Evolutionary conservation across 1,140 invertebrate species (phyloP).

Genomic region (Bombus fervidus): DNA sequence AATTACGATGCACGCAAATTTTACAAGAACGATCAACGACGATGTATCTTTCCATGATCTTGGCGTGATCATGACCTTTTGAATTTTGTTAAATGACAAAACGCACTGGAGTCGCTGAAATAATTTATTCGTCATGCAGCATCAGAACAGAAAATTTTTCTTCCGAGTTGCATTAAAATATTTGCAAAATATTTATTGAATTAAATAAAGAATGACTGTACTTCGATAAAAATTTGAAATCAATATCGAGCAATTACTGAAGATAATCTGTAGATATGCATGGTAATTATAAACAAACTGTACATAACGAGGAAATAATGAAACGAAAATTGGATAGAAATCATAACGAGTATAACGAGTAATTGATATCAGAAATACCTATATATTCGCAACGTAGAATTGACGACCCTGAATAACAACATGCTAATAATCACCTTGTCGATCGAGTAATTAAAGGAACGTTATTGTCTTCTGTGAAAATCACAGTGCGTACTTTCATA

Average conservation of each 20-base stretch:
- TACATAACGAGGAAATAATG: not conserved
- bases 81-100: not conserved
- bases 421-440: constrained; percentile 13
- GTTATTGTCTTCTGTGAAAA: constrained; percentile 14
- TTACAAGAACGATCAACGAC: not conserved
- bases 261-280: not conserved
- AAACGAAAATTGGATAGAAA: not conserved
- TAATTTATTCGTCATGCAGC: not conserved
- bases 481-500: not conserved
- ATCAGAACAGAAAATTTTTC: not conserved
- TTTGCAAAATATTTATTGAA: not conserved
- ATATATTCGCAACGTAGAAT: not conserved
- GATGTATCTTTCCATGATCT: not conserved
- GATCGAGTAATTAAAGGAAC: constrained; percentile 9
- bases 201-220: not conserved
- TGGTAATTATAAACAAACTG: not conserved
- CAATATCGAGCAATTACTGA: not conserved
- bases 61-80: not conserved
- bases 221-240: not conserved
- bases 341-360: not conserved
- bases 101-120: not conserved
- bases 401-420: constrained; percentile 6
- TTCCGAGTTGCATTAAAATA: not conserved
- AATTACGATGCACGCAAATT: not conserved
- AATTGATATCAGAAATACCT: not conserved